Evolutionary conservation across 2,113 vertebrate species (phyloP).

Genomic region (Lamprotornis superbus): DNA sequence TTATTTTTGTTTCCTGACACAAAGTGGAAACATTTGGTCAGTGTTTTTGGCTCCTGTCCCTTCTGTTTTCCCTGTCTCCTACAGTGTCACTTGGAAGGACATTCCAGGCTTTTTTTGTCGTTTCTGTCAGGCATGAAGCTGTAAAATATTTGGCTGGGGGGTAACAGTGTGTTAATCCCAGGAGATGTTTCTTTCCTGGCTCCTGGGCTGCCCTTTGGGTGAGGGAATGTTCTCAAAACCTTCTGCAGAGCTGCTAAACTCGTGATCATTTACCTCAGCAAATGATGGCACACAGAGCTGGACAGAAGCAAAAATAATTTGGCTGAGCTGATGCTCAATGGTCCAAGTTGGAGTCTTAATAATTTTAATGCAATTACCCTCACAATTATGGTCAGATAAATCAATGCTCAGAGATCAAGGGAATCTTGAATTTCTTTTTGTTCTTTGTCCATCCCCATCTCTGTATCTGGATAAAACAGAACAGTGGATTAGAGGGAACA

Average conservation of each 20-base stretch:
- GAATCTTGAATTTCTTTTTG: neutral
- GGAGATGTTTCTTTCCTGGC: neutral
- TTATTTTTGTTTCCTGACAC: conserved; percentile 1
- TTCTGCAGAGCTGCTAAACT: neutral
- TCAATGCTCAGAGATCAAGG: neutral
- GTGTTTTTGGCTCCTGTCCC: neutral
- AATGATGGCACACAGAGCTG: neutral
- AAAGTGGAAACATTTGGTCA: conserved; percentile 15
- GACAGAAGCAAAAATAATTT: conserved; percentile 12
- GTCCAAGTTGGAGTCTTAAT: neutral
- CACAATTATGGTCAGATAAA: neutral
- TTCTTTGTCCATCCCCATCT: neutral
- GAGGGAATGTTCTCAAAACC: neutral
- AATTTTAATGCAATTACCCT: conserved; percentile 41
- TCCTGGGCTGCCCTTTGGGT: neutral
- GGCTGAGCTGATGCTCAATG: neutral
- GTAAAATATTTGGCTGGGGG: neutral
- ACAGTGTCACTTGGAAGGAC: neutral
- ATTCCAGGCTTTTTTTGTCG: neutral
- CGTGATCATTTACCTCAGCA: neutral
- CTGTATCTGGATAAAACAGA: neutral
- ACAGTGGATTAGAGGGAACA: neutral
- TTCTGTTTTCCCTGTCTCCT: neutral
- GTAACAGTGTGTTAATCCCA: no score
- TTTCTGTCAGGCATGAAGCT: neutral